These are phyloP conservation scores for Neoscelio sp. DNA, from an alignment of 2,888 invertebrate species.

Conservation along the genomic window DNA sequence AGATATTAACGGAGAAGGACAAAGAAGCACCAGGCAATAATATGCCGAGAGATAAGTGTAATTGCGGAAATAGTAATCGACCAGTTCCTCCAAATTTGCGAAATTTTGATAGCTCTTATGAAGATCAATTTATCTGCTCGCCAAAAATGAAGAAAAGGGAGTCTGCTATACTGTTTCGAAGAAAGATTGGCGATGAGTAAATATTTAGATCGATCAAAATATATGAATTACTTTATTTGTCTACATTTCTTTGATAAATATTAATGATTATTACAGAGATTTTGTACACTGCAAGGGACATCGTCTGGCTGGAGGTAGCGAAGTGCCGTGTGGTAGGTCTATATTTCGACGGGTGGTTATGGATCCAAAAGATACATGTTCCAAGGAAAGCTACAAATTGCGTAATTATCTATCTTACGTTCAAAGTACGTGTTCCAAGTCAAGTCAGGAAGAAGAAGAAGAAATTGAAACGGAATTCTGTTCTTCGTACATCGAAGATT, in stretches of 20 bases:
- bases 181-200: no score
- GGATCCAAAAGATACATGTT: no score
- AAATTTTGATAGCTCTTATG: conserved; percentile 47
- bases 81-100: conserved; percentile 21
- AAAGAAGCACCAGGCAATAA: neutral
- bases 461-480: neutral
- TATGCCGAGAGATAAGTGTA: neutral
- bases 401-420: conserved; percentile 4
- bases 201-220: no score
- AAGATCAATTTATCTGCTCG: conserved; percentile 22
- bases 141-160: neutral
- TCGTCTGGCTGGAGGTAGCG: no score
- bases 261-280: no score
- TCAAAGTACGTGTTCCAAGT: conserved; percentile 4
- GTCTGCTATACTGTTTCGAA: no score
- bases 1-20: conserved; percentile 36
- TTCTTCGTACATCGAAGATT: conserved; percentile 11
- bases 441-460: neutral
- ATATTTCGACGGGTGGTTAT: no score
- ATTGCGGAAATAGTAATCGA: neutral
- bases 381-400: no score
- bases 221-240: no score
- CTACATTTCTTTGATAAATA: no score
- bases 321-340: no score
- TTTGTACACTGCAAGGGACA: no score